These are phyloP conservation scores for Danio aesculapii DNA, from an alignment of 2,797 vertebrate species.

Conservation along the genomic window DNA sequence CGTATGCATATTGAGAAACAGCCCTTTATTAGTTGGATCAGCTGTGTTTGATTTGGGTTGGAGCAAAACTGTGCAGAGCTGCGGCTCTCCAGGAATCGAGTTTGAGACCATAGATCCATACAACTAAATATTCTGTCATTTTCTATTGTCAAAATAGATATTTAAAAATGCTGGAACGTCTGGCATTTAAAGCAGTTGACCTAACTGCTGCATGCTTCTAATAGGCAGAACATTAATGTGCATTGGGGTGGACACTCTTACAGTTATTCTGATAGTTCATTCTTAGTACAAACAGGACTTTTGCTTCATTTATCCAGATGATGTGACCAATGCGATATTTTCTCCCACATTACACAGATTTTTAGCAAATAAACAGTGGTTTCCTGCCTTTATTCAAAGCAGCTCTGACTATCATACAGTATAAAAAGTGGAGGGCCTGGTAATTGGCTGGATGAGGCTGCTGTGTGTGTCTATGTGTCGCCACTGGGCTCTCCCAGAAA, in stretches of 20 bases:
- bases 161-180: too few species aligned
- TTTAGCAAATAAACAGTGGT: background rate
- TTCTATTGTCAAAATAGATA: too few species aligned
- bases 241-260: background rate
- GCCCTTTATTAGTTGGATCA: too few species aligned
- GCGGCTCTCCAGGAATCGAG: too few species aligned
- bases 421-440: background rate
- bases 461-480: conserved; percentile 54
- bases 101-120: too few species aligned
- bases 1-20: too few species aligned
- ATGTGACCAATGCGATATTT: background rate
- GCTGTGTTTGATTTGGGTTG: too few species aligned
- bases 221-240: background rate
- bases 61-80: too few species aligned
- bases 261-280: background rate
- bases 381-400: conserved; percentile 3
- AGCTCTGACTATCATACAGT: background rate
- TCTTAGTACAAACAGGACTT: background rate
- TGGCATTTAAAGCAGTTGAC: background rate
- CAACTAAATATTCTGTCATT: too few species aligned
- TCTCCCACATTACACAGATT: background rate
- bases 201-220: background rate
- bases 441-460: conserved; percentile 28
- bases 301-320: background rate
- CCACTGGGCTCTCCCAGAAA: conserved; percentile 63